These are phyloP conservation scores for Columba livia DNA, from an alignment of 2,113 vertebrate species.

Conservation along the genomic window DNA sequence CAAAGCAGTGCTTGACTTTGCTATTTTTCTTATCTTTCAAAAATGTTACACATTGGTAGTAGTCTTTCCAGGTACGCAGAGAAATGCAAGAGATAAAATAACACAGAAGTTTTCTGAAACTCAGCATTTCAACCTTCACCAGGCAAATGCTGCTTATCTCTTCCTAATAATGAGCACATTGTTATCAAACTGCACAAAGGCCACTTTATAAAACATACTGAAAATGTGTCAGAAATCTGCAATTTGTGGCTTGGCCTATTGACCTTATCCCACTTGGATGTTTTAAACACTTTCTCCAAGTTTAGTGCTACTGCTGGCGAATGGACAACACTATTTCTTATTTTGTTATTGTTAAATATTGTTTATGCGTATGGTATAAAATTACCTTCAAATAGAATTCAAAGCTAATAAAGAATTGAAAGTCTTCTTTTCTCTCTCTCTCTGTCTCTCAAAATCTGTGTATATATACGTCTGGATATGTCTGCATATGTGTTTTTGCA, in stretches of 20 bases:
- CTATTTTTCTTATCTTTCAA: background rate
- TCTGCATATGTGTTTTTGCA: background rate
- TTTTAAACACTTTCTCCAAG: background rate
- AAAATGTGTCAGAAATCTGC: slow-evolving; percentile 11
- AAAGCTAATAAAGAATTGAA: background rate
- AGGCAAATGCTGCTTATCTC: background rate
- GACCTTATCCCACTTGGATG: background rate
- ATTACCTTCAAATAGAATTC: background rate
- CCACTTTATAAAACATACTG: background rate
- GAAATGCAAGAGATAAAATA: background rate
- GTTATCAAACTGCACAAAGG: slow-evolving; percentile 1
- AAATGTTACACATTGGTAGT: background rate
- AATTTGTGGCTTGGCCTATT: background rate
- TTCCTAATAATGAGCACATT: background rate
- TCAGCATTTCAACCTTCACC: background rate
- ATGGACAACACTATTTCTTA: background rate
- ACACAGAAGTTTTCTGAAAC: background rate
- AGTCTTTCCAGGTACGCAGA: background rate
- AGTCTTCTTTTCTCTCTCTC: background rate
- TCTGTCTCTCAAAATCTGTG: background rate
- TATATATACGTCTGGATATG: background rate
- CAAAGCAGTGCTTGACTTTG: background rate
- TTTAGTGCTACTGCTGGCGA: background rate
- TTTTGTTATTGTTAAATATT: background rate
- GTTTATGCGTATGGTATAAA: background rate